Evolutionary conservation across 2,888 invertebrate species (phyloP).

Genomic region (Parapristionchus giblindavisi): DNA sequence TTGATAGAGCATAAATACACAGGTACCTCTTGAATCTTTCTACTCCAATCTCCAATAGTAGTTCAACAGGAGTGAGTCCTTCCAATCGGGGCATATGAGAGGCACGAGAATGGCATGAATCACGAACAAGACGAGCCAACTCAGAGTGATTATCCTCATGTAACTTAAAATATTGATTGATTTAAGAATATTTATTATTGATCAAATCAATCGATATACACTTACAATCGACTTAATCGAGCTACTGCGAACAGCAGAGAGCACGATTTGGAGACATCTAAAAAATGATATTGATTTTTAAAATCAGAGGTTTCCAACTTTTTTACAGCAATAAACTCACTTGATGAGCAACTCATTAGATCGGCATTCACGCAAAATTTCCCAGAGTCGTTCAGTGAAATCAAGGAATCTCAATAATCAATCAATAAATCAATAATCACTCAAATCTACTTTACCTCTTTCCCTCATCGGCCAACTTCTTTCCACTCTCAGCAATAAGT

Average conservation of each 20-base stretch:
- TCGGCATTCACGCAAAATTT: constrained; percentile 27
- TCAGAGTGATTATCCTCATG: constrained; percentile 28
- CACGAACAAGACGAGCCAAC: constrained; percentile 23
- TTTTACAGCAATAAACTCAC: background rate
- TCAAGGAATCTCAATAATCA: constrained; percentile 5
- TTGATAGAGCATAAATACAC: too few species aligned
- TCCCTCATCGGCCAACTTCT: constrained; percentile 17
- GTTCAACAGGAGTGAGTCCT: constrained; percentile 20
- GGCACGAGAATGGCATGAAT: constrained; percentile 21
- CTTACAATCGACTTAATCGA: constrained; percentile 28
- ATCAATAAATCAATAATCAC: background rate
- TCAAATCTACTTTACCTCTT: constrained; percentile 24
- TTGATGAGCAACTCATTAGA: constrained; percentile 32
- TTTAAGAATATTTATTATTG: background rate
- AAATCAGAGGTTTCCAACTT: too few species aligned
- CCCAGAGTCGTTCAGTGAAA: constrained; percentile 37
- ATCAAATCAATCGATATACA: background rate
- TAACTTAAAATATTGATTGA: background rate
- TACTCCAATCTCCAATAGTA: constrained; percentile 29
- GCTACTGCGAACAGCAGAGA: constrained; percentile 22
- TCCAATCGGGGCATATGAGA: constrained; percentile 25
- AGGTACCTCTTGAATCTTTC: constrained; percentile 32
- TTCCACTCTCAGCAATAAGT: constrained; percentile 1
- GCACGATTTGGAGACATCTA: constrained; percentile 17
- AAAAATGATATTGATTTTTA: background rate